Base-by-base conservation (phyloP, 1,140 invertebrate species). In the Lasaia peninsularis region DNA sequence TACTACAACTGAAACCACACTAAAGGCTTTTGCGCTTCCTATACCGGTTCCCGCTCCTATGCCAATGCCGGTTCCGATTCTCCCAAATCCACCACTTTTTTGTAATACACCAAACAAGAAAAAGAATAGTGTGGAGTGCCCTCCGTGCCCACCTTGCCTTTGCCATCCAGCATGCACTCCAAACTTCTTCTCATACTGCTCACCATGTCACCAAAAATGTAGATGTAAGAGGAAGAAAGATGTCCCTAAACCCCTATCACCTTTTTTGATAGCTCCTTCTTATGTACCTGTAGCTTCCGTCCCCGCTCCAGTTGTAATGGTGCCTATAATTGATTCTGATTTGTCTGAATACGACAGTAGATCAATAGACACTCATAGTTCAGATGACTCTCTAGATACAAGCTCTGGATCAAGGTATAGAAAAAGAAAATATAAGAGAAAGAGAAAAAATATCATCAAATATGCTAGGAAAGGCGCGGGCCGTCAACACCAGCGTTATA, bases 161-260 rank as follows among this genome's bases (percentile, higher is more conserved):
- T 86, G 82, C 49, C 35, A 44, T 49, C 82, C 82, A 11, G 63
- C 68, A 0, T 84, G 83, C 56, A 84, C 80, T 0, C 83, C 83
- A 37, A 58, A 79, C 5, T 84, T 84, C 63, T 86, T 75, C 48
- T 73, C 83, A 6, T 84, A 74, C 50, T 86, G 83, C 33, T 86
- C 83, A 9, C 67, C 73, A 5, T 86, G 83, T 51, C 83, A 86
- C 55, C 61, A 63, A 44, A 75, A 72, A 65, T 86, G 83, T 54
- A 68, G 83, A 57, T 86, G 83, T 62, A 71, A 65, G 28, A 48
- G n/a, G 18, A 48, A 48, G 1, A 11, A 48, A 48, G n/a, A n/a
- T 21, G 16, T 20, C 4, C 40, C 40, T 48, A 21, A 48, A 3
- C 40, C 40, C 20, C 11, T 48, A n/a, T 18, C 40, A 20, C 40